Percentiles rank a stretch among this genome's conserved stretches.
phyloP scores from a whole-genome alignment of 2,113 vertebrate species.

The Psophia crepitans region DNA sequence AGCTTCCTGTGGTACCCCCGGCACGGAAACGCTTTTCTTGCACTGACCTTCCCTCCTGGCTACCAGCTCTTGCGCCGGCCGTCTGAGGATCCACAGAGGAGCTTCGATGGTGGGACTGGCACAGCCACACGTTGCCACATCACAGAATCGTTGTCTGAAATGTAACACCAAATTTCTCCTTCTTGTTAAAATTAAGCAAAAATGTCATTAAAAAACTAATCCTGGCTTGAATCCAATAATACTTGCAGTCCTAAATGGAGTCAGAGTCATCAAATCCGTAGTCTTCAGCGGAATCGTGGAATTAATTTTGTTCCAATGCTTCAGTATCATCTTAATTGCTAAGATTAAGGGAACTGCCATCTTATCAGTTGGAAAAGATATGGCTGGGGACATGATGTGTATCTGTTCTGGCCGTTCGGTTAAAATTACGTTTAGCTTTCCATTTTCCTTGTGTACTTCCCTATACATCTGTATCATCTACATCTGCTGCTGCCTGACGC shows the following conservation, averaged over 20 bases:
- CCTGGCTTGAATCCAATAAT: not conserved
- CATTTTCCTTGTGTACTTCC: not conserved
- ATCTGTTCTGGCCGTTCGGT: not conserved
- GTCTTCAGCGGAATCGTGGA: fast-evolving
- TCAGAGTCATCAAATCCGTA: not conserved
- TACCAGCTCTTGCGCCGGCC: not conserved
- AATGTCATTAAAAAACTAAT: not conserved
- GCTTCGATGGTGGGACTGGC: not conserved
- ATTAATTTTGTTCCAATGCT: not conserved
- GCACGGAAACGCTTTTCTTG: not conserved
- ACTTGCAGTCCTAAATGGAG: not conserved
- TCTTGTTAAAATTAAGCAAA: not conserved
- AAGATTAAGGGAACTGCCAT: not conserved
- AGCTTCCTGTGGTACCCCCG: not conserved
- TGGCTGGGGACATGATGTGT: not conserved
- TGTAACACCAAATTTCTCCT: fast-evolving
- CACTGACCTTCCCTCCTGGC: not conserved
- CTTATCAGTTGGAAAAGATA: not conserved
- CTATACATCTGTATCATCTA: not conserved
- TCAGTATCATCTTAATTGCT: not conserved
- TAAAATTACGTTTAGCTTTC: not conserved
- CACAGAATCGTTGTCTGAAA: not conserved
- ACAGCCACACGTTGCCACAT: not conserved
- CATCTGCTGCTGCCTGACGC: not conserved
- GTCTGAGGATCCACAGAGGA: not conserved